These are phyloP conservation scores for Choristoneura rosaceana DNA, from an alignment of 2,888 invertebrate genomes.

Conservation along the genomic window DNA sequence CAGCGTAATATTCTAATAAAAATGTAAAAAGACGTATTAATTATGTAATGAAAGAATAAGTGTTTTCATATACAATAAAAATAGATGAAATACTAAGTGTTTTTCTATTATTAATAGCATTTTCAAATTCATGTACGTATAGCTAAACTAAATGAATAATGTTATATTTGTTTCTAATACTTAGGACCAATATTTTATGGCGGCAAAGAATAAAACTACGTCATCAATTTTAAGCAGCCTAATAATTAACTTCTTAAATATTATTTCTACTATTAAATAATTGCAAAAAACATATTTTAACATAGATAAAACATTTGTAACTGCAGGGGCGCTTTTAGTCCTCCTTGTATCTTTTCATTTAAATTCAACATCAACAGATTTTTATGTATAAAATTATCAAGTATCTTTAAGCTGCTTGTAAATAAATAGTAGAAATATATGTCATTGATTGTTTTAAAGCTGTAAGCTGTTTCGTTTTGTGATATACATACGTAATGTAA, in stretches of 20 bases:
- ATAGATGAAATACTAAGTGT: conserved; percentile 66
- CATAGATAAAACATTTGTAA: too few relatives aligned
- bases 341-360: not conserved
- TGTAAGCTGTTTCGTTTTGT: conserved; percentile 64
- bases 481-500: conserved; percentile 74
- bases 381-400: conserved; percentile 10
- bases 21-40: conserved; percentile 55
- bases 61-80: conserved; percentile 74
- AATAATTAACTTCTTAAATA: not conserved
- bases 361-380: not conserved
- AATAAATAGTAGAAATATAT: conserved; percentile 41
- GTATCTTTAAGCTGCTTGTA: conserved; percentile 34
- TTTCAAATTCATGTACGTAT: conserved; percentile 52
- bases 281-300: too few relatives aligned
- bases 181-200: conserved; percentile 38
- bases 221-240: not conserved
- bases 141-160: conserved; percentile 18
- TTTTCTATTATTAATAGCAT: conserved; percentile 62
- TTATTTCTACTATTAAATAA: not conserved
- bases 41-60: conserved; percentile 59
- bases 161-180: conserved; percentile 21
- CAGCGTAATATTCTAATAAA: conserved; percentile 56
- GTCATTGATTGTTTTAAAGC: conserved; percentile 54
- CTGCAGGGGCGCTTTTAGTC: not conserved
- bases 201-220: not conserved